phyloP scores from a whole-genome alignment of 2,113 vertebrate species.

The Albula goreensis region DNA sequence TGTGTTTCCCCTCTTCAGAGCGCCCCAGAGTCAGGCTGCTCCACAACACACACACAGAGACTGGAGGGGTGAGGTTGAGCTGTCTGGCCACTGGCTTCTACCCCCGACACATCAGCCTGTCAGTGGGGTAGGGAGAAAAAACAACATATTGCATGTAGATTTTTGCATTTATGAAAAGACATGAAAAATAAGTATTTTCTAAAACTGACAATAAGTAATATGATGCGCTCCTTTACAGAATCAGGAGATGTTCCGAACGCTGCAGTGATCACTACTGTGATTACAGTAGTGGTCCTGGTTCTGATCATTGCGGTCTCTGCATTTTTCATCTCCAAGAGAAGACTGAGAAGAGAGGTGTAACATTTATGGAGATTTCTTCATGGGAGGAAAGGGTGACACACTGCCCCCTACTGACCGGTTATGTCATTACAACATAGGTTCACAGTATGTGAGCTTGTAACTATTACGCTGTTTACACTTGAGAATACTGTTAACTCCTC shows the following conservation, averaged over 20 bases:
- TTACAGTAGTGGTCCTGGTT: background rate
- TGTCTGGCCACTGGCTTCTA: constrained; percentile 37
- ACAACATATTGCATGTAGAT: background rate
- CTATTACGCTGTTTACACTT: too few relatives aligned
- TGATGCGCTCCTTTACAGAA: background rate
- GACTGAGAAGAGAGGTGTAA: background rate
- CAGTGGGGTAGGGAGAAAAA: background rate
- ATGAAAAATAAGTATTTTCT: background rate
- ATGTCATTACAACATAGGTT: too few relatives aligned
- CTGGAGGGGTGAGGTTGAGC: constrained; percentile 17
- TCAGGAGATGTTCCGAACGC: background rate
- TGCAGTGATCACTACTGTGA: background rate
- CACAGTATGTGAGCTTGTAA: too few relatives aligned
- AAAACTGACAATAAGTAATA: background rate
- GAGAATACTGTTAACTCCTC: too few relatives aligned
- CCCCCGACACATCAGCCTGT: constrained; percentile 33
- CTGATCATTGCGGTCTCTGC: background rate
- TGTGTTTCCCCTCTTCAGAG: constrained; percentile 6
- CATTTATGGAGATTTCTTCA: background rate
- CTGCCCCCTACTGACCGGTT: too few relatives aligned
- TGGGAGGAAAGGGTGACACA: too few relatives aligned
- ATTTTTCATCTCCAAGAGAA: background rate
- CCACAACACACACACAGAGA: constrained; percentile 1
- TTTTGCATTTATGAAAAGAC: background rate
- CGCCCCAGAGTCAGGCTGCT: constrained; percentile 29